Percentiles rank a stretch among this genome's conserved stretches.
Conservation (phyloP, 2,888 invertebrate species). For the Syrista parreyssii region DNA sequence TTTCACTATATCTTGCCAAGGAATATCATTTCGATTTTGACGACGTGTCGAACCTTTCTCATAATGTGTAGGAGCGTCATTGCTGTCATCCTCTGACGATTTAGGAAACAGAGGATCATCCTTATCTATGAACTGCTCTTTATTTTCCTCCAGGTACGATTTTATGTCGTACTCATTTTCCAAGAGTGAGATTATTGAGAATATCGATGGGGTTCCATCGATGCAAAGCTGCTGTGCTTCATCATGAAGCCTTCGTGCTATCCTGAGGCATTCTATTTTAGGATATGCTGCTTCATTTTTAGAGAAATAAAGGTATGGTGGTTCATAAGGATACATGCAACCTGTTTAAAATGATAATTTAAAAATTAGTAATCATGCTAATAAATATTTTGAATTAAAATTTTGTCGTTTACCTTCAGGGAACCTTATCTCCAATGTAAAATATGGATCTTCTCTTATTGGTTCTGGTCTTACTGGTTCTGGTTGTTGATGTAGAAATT, state of each 20-base stretch:
- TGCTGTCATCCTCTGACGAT: conserved; percentile 43
- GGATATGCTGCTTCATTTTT: conserved; percentile 70
- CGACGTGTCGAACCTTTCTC: conserved; percentile 72
- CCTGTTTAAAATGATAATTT: conserved; percentile 35
- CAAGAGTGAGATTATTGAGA: conserved; percentile 77
- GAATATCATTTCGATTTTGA: conserved; percentile 64
- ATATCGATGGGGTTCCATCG: conserved; percentile 80
- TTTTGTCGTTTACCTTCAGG: conserved; percentile 67
- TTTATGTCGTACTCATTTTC: conserved; percentile 77
- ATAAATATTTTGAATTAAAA: background rate
- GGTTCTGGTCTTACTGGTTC: conserved; percentile 56
- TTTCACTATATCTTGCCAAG: conserved; percentile 68
- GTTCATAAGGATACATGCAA: conserved; percentile 79
- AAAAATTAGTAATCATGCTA: background rate
- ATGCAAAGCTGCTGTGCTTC: conserved; percentile 75
- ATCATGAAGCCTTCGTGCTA: conserved; percentile 75
- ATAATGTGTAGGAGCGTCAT: conserved; percentile 73
- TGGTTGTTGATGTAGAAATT: conserved; percentile 76
- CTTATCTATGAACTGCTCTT: conserved; percentile 73
- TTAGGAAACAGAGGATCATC: conserved; percentile 65
- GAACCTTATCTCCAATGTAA: conserved; percentile 82
- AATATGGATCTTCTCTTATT: conserved; percentile 58
- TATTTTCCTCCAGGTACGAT: conserved; percentile 71
- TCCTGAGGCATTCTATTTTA: conserved; percentile 73
- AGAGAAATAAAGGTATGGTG: conserved; percentile 76